Evolutionary conservation across 2,113 vertebrate genomes (phyloP).

Genomic region (Podocnemis expansa): DNA sequence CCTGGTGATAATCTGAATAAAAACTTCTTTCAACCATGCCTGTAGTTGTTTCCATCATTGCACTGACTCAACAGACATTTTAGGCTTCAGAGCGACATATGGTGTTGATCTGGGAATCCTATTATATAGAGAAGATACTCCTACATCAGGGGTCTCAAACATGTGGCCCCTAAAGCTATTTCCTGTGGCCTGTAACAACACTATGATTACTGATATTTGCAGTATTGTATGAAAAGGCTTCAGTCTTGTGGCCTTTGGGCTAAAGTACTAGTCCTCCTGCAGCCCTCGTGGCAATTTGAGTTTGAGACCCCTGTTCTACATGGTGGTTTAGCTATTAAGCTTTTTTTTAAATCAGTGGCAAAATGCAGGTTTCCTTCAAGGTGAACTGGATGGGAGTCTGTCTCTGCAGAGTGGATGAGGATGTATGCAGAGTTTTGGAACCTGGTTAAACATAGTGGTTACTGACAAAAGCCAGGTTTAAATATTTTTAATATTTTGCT

Average conservation of each 20-base stretch:
- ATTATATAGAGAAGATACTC: neutral
- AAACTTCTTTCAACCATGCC: neutral
- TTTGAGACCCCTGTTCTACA: too few relatives aligned
- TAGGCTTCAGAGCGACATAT: neutral
- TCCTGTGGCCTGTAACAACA: too few relatives aligned
- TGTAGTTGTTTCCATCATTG: neutral
- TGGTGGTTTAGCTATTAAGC: neutral
- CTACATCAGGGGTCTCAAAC: too few relatives aligned
- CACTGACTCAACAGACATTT: neutral
- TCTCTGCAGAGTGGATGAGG: neutral
- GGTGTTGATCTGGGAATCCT: neutral
- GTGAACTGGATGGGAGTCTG: accelerated
- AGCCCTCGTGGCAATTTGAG: too few relatives aligned
- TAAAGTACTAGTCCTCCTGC: too few relatives aligned
- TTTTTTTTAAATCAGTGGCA: neutral
- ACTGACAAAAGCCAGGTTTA: neutral
- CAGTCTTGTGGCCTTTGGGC: too few relatives aligned
- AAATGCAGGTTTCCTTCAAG: neutral
- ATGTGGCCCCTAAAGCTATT: too few relatives aligned
- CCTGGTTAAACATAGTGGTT: accelerated
- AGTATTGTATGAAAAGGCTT: too few relatives aligned
- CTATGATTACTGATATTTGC: too few relatives aligned
- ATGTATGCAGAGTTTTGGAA: neutral
- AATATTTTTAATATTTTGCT: accelerated
- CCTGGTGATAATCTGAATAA: neutral